Evolutionary conservation across 2,888 invertebrate genomes (phyloP).

Genomic region (Ormyrus thymus): DNA sequence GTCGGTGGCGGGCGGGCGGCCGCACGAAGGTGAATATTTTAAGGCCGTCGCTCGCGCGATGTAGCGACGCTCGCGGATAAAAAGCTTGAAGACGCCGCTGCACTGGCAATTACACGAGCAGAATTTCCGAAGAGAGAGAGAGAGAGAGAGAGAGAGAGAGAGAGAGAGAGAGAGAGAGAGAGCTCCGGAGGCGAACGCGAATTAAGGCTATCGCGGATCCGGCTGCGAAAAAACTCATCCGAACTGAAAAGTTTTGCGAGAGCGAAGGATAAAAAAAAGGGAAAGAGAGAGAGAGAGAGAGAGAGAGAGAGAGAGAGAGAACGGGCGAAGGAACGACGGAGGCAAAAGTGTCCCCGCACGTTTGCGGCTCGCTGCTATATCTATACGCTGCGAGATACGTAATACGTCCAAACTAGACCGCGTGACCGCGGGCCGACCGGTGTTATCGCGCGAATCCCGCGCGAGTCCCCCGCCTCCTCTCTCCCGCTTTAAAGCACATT

Average conservation of each 20-base stretch:
- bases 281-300: no score
- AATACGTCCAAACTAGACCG: background rate
- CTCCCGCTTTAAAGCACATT: slow-evolving; percentile 42
- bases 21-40: slow-evolving; percentile 12
- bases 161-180: background rate
- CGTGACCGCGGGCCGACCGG: slow-evolving; percentile 11
- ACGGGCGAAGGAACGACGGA: no score
- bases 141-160: no score
- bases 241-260: slow-evolving; percentile 54
- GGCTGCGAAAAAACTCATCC: slow-evolving; percentile 55
- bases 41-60: background rate
- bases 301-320: no score
- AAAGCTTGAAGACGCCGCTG: background rate
- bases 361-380: background rate
- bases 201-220: slow-evolving; percentile 55
- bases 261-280: slow-evolving; percentile 15
- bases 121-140: slow-evolving; percentile 52
- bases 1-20: no score
- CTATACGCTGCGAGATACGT: background rate
- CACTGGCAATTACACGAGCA: slow-evolving; percentile 50
- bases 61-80: background rate
- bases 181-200: slow-evolving; percentile 29
- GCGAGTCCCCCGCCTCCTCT: background rate
- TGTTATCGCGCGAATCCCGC: slow-evolving; percentile 16
- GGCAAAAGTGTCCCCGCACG: no score